A percentile compares a stretch with the other conserved stretches of the same genome.
phyloP scores from a whole-genome alignment of 2,888 invertebrate genomes.

The Sclerodermus sp. region DNA sequence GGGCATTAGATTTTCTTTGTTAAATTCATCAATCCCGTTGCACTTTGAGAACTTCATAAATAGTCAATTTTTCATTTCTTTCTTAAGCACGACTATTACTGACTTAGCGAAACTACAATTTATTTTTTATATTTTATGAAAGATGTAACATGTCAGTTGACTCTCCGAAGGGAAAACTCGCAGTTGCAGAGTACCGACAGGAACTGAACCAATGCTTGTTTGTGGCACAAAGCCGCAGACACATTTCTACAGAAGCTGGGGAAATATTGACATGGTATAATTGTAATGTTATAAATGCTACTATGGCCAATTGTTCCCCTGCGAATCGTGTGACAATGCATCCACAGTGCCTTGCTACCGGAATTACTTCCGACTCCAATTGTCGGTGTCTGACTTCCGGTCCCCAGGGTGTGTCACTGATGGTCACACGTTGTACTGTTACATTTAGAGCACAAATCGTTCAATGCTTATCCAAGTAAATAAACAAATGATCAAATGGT shows the following conservation, averaged over 20 bases:
- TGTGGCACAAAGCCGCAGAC: conserved; percentile 27
- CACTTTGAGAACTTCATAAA: too few relatives aligned
- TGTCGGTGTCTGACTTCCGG: conserved; percentile 42
- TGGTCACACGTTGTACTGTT: background rate
- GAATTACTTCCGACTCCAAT: conserved; percentile 52
- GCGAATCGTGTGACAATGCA: conserved; percentile 38
- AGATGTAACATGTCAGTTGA: background rate
- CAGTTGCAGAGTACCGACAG: conserved; percentile 24
- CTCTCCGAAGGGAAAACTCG: conserved; percentile 11
- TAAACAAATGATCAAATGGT: too few relatives aligned
- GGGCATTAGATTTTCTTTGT: too few relatives aligned
- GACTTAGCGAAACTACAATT: background rate
- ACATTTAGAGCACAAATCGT: too few relatives aligned
- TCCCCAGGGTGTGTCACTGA: conserved; percentile 29
- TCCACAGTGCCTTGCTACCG: conserved; percentile 40
- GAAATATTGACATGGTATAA: conserved; percentile 30
- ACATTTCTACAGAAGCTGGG: conserved; percentile 27
- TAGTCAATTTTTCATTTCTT: too few relatives aligned
- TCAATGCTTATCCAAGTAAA: too few relatives aligned
- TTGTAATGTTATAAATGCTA: conserved; percentile 23
- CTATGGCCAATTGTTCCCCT: conserved; percentile 36
- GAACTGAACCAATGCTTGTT: conserved; percentile 37
- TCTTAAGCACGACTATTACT: background rate
- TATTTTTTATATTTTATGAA: background rate
- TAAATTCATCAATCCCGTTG: too few relatives aligned